phyloP scores from a whole-genome alignment of 2,888 invertebrate species.

The Drosophila mimica region DNA sequence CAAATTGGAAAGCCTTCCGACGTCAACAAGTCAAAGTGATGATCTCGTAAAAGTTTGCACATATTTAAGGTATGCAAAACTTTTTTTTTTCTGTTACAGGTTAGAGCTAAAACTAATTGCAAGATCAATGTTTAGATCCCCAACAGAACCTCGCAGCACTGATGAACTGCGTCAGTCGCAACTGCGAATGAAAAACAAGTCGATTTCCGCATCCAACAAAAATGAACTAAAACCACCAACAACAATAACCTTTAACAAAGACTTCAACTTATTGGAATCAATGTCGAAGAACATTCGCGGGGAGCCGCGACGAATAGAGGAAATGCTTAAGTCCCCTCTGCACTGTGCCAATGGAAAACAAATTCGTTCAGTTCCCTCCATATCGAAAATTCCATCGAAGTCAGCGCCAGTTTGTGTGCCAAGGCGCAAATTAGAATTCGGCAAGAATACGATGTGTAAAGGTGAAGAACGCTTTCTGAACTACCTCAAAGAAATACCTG shows the following conservation, averaged over 20 bases:
- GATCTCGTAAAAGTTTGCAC: background rate
- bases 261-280: background rate
- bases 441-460: background rate
- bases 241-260: background rate
- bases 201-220: background rate
- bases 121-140: background rate
- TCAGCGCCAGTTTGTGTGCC: background rate
- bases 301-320: conserved; percentile 21
- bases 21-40: background rate
- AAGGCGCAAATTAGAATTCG: conserved; percentile 27
- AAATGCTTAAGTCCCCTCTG: conserved; percentile 19
- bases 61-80: background rate
- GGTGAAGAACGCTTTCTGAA: conserved; percentile 17
- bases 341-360: conserved; percentile 7
- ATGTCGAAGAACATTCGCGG: background rate
- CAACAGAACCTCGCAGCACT: background rate
- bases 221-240: background rate
- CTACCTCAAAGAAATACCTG: conserved; percentile 16
- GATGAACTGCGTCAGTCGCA: background rate
- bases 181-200: background rate
- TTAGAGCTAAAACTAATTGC: background rate
- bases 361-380: background rate
- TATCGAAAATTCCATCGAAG: background rate
- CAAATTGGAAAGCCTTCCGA: background rate
- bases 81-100: background rate